These are phyloP conservation scores for Pterocles gutturalis DNA, from an alignment of 2,113 vertebrate species.

Conservation along the genomic window DNA sequence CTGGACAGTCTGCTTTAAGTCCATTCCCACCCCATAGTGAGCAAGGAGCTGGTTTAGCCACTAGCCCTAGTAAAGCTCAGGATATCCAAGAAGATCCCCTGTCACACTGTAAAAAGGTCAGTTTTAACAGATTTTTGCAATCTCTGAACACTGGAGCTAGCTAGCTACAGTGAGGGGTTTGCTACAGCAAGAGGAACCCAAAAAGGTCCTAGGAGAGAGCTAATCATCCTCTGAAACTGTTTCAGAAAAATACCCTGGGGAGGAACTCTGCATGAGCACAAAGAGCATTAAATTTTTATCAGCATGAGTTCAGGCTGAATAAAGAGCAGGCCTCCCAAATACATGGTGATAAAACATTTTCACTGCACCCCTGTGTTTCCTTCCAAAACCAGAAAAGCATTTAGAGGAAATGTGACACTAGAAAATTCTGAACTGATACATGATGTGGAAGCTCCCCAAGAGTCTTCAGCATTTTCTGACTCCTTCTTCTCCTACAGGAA, in stretches of 20 bases:
- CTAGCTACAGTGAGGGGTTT: neutral
- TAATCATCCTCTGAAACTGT: neutral
- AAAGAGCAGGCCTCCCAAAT: conserved; percentile 1
- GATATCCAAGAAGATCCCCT: neutral
- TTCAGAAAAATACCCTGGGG: conserved; percentile 17
- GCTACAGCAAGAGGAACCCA: neutral
- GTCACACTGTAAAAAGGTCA: neutral
- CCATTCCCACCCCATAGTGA: neutral
- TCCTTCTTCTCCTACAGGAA: neutral
- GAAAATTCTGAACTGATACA: neutral
- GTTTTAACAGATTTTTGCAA: neutral
- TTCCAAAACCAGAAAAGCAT: neutral
- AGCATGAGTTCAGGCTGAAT: conserved; percentile 16
- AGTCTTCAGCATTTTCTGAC: neutral
- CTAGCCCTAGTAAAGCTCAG: neutral
- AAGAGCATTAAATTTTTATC: conserved; percentile 17
- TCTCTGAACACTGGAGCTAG: neutral
- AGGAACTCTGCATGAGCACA: neutral
- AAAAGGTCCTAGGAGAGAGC: neutral
- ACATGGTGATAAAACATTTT: conserved; percentile 24
- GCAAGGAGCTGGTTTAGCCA: neutral
- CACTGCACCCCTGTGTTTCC: neutral
- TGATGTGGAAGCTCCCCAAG: neutral
- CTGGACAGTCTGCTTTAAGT: neutral
- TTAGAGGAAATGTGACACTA: neutral